Conservation (phyloP, 1,140 invertebrate genomes). For the Lanistes nyassanus region DNA sequence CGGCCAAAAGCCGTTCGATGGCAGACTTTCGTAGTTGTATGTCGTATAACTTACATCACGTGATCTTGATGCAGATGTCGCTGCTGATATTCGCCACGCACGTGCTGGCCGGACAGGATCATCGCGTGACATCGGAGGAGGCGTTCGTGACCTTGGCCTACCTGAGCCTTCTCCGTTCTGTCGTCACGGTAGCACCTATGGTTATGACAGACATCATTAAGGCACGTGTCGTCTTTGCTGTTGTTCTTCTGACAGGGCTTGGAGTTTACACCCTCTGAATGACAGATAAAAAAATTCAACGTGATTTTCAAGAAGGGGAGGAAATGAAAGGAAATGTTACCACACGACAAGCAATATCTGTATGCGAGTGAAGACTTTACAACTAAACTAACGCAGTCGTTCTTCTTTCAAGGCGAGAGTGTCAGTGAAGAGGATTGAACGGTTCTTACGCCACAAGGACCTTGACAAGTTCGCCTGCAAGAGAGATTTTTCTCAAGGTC, state of each 20-base stretch:
- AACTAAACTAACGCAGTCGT: too few species aligned
- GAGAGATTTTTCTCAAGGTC: too few species aligned
- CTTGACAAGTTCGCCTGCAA: neutral
- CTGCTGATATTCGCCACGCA: constrained; percentile 4
- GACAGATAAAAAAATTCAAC: too few species aligned
- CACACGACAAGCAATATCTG: too few species aligned
- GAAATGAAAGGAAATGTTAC: too few species aligned
- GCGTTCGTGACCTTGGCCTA: constrained; percentile 18
- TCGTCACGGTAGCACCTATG: constrained; percentile 16
- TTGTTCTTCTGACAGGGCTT: too few species aligned
- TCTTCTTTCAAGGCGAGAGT: neutral
- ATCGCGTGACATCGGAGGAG: constrained; percentile 17
- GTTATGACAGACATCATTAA: constrained; percentile 12
- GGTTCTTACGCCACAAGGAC: constrained; percentile 10
- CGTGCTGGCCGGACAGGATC: neutral
- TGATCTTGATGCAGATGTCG: constrained; percentile 9
- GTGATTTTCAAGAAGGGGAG: too few species aligned
- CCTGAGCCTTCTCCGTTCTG: neutral
- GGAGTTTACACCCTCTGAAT: too few species aligned
- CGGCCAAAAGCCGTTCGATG: too few species aligned
- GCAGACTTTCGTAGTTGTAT: too few species aligned
- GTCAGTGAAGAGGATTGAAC: constrained; percentile 8
- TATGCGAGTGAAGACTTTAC: too few species aligned
- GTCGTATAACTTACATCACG: too few species aligned
- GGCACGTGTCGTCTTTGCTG: neutral